phyloP scores from a whole-genome alignment of 2,797 vertebrate species.

The Danio jaintianensis region DNA sequence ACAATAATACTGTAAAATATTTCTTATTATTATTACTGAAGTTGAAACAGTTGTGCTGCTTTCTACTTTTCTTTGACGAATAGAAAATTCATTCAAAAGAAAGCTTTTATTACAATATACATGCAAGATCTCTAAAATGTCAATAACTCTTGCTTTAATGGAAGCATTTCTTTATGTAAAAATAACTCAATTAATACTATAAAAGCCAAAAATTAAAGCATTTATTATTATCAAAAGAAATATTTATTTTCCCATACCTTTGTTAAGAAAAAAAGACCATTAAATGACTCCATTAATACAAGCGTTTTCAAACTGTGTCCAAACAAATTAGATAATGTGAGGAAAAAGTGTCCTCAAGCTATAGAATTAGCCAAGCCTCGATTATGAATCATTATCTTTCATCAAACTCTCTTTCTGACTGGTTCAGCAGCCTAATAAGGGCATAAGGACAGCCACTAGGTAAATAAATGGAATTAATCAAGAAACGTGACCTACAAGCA shows the following conservation, averaged over 20 bases:
- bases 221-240: not conserved
- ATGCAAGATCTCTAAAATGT: no score
- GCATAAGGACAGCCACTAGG: conserved; percentile 14
- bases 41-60: not conserved
- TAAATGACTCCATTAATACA: conserved; percentile 5
- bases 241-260: not conserved
- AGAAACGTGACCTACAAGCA: conserved; percentile 39
- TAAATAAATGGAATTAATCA: conserved; percentile 24
- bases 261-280: not conserved
- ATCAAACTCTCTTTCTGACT: conserved; percentile 34
- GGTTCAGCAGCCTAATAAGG: conserved; percentile 33
- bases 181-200: no score
- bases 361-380: conserved; percentile 31
- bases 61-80: not conserved
- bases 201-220: no score
- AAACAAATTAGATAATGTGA: conserved; percentile 31
- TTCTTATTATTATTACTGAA: not conserved
- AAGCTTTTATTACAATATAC: no score
- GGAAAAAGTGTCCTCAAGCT: conserved; percentile 25
- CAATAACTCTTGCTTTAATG: not conserved
- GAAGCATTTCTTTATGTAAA: not conserved
- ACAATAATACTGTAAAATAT: not conserved
- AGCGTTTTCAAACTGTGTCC: conserved; percentile 19
- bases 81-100: not conserved
- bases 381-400: conserved; percentile 35